A percentile compares a stretch with the other conserved stretches of the same genome.
phyloP scores from a whole-genome alignment of 1,140 invertebrate genomes.

The Oryzaephilus surinamensis region DNA sequence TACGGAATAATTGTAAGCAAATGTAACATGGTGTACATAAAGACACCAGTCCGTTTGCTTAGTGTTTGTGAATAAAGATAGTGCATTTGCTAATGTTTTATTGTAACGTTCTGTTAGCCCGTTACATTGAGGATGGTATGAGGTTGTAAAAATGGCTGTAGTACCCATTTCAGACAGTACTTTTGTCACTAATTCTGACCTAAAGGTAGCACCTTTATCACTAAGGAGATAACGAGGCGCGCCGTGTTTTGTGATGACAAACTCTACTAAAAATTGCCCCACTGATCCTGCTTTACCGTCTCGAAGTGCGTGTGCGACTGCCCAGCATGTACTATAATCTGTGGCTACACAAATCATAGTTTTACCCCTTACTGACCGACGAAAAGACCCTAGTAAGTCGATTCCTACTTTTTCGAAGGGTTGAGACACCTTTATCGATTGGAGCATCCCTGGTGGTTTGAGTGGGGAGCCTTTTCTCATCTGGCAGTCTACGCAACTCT shows the following conservation, averaged over 20 bases:
- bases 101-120: slow-evolving; percentile 26
- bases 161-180: slow-evolving; percentile 16
- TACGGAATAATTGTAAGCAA: too few species aligned
- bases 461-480: too few species aligned
- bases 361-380: slow-evolving; percentile 13
- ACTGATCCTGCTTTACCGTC: slow-evolving; percentile 14
- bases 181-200: slow-evolving; percentile 19
- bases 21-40: slow-evolving; percentile 14
- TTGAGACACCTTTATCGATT: too few species aligned
- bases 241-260: too few species aligned
- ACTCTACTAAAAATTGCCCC: slow-evolving; percentile 21
- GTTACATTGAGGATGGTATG: too few species aligned
- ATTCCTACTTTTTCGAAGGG: too few species aligned
- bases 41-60: slow-evolving; percentile 19
- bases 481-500: too few species aligned
- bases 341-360: slow-evolving; percentile 21
- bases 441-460: too few species aligned
- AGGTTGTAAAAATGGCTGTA: slow-evolving; percentile 20
- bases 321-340: slow-evolving; percentile 24
- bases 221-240: too few species aligned
- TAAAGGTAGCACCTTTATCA: slow-evolving; percentile 16
- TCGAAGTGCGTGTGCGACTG: slow-evolving; percentile 16
- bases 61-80: too few species aligned
- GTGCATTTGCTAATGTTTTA: too few species aligned
- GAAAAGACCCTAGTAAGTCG: slow-evolving; percentile 21